These are phyloP conservation scores for Noctua janthina DNA, from an alignment of 2,888 invertebrate genomes.

Conservation along the genomic window DNA sequence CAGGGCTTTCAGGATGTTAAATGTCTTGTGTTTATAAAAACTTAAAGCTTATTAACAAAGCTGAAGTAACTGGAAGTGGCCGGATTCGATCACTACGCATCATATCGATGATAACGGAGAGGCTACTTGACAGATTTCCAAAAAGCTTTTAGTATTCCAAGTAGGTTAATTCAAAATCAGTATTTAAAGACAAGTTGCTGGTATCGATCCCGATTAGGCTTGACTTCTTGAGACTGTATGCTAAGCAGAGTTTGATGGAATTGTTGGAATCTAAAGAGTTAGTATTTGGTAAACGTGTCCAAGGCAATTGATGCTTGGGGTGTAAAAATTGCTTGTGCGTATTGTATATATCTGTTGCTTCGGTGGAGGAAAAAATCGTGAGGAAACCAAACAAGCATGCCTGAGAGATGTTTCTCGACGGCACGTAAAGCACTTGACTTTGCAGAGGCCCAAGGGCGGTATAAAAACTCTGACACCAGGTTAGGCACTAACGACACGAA, in stretches of 20 bases:
- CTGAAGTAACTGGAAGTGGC: conserved; percentile 23
- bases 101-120: conserved; percentile 6
- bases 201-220: conserved; percentile 13
- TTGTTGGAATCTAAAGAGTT: neutral
- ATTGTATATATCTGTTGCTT: too few species aligned
- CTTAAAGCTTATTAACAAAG: conserved; percentile 7
- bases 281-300: neutral
- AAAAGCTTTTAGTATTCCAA: conserved; percentile 38
- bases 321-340: neutral
- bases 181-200: conserved; percentile 33
- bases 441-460: too few species aligned
- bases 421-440: too few species aligned
- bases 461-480: too few species aligned
- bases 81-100: conserved; percentile 34
- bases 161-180: conserved; percentile 9
- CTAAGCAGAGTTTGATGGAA: conserved; percentile 21
- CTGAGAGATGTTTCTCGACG: too few species aligned
- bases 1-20: conserved; percentile 25
- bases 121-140: conserved; percentile 25
- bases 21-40: conserved; percentile 12
- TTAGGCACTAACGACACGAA: too few species aligned
- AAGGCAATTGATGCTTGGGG: neutral
- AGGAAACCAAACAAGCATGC: too few species aligned
- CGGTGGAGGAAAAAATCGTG: too few species aligned
- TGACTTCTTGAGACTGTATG: conserved; percentile 14